Conservation (phyloP, 2,888 invertebrate species). For the Tridacna gigas region DNA sequence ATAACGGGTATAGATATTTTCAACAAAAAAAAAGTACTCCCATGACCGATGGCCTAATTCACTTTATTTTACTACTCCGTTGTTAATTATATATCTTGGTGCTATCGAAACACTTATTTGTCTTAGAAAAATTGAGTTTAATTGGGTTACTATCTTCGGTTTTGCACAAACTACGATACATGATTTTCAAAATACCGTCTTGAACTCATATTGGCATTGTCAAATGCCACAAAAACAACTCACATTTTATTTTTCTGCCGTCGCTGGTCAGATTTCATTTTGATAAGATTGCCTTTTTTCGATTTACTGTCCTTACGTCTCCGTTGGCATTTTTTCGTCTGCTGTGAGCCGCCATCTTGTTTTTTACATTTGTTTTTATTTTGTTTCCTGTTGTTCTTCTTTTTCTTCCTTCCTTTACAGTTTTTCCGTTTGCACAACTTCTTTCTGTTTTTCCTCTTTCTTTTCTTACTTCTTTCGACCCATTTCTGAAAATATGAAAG, state of each 20-base stretch:
- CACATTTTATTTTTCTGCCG: constrained; percentile 13
- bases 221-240: background rate
- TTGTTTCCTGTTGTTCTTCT: constrained; percentile 6
- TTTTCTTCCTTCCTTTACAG: constrained; percentile 30
- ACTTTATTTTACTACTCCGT: too few relatives aligned
- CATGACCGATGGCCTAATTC: too few relatives aligned
- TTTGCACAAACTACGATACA: too few relatives aligned
- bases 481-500: constrained; percentile 30
- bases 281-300: constrained; percentile 5
- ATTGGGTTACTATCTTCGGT: too few relatives aligned
- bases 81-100: too few relatives aligned
- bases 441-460: constrained; percentile 32
- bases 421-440: constrained; percentile 42
- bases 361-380: constrained; percentile 16
- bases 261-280: background rate
- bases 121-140: too few relatives aligned
- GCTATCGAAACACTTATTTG: too few relatives aligned
- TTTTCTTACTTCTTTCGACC: constrained; percentile 31
- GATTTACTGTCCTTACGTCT: constrained; percentile 13
- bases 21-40: too few relatives aligned
- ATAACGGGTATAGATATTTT: too few relatives aligned
- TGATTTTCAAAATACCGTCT: too few relatives aligned
- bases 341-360: background rate
- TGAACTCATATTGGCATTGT: too few relatives aligned
- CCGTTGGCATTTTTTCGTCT: constrained; percentile 1